Conservation (phyloP, 2,113 vertebrate species). For the Megaleporinus macrocephalus region DNA sequence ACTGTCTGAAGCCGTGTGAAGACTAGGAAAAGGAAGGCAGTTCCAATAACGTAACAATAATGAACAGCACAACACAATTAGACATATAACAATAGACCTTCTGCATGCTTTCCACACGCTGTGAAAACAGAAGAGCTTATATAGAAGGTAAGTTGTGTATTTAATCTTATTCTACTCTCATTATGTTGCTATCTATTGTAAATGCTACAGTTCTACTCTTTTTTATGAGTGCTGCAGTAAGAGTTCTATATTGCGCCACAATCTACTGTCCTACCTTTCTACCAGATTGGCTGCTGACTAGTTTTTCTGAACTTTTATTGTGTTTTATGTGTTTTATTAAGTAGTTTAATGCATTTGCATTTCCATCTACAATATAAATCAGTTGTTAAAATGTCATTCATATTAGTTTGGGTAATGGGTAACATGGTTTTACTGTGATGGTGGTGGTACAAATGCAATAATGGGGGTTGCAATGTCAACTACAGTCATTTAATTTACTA, state of each 20-base stretch:
- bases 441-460: too few species aligned
- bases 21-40: not conserved
- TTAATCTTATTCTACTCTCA: not conserved
- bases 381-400: too few species aligned
- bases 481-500: too few species aligned
- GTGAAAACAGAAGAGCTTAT: not conserved
- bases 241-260: not conserved
- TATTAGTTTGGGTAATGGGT: too few species aligned
- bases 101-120: not conserved
- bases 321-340: not conserved
- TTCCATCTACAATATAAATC: too few species aligned
- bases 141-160: slow-evolving; percentile 14
- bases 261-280: not conserved
- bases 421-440: too few species aligned
- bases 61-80: not conserved
- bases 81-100: not conserved
- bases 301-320: not conserved
- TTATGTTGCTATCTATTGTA: not conserved
- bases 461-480: too few species aligned
- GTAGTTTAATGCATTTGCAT: too few species aligned
- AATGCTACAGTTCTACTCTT: not conserved
- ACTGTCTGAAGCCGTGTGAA: not conserved
- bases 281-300: not conserved
- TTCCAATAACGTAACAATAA: not conserved
- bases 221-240: not conserved